Base-by-base conservation (phyloP, 2,113 vertebrate species). In the Diglossa brunneiventris region DNA sequence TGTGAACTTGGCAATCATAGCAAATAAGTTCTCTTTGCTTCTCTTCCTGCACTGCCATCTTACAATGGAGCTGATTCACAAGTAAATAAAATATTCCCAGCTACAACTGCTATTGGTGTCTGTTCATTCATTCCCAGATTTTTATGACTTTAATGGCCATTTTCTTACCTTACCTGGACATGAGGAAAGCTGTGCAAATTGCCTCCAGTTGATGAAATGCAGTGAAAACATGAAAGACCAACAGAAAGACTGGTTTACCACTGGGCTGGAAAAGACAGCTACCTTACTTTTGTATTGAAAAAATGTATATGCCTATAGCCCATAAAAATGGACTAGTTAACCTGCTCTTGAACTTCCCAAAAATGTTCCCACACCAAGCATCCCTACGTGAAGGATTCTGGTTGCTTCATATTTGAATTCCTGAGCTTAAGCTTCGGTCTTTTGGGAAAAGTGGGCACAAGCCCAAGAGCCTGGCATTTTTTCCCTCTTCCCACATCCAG, bases 401-500 rank as follows among this genome's bases (percentile, higher is more conserved):
- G 4, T 89, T 92, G 72, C 47, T 83, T 93, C 42, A 18, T 80
- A 28, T 77, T 94, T 83, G n/a, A 77, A 69, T 94, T 94, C 47
- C 55, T 83, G 59, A 89, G 35, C 39, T 89, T 67, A 80, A 50
- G 70, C 63, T 86, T 93, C 67, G 21, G 21, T 93, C 50, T 92
- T 94, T 61, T 3, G 4, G 59, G 75, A 90, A 68, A 96, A 35
- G 46, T 67, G 61, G 79, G 47, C n/a, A 77, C 55, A 53, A 67
- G 47, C 68, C 64, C 55, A 92, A 56, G n/a, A 92, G 59, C 68
- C 61, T 95, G 83, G 79, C 30, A 55, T 95, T 92, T 96, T 93
- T 39, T 81, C 15, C 50, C 5, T 80, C 39, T 92, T 89, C 52
- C 83, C 53, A 70, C 9, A 63, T 67, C 39, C 90, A 83, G 83